Percentiles rank a stretch among this genome's conserved stretches.
Conservation (phyloP, 2,797 vertebrate species). For the Serranus cabrilla region DNA sequence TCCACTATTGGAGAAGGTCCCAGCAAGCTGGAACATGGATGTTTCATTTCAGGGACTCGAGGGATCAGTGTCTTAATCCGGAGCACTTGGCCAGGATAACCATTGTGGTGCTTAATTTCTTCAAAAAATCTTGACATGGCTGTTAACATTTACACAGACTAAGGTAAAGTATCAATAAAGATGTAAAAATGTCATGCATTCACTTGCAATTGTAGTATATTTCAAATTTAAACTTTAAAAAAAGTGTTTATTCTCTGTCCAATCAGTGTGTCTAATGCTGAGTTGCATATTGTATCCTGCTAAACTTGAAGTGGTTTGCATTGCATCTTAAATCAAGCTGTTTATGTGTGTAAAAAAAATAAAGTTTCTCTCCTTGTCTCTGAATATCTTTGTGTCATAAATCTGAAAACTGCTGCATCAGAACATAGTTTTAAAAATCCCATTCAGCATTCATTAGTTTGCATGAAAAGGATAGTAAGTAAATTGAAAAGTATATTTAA, state of each 20-base stretch:
- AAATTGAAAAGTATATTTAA: neutral
- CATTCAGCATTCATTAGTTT: neutral
- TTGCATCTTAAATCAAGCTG: neutral
- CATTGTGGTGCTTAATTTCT: neutral
- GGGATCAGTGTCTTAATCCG: neutral
- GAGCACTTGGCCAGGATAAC: neutral
- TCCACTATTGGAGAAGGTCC: neutral
- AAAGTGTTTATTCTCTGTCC: neutral
- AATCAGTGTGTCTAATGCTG: neutral
- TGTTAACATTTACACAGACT: conserved; percentile 1
- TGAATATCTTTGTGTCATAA: conserved; percentile 3
- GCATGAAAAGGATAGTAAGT: too few species aligned
- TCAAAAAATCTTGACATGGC: neutral
- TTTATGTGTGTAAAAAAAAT: conserved; percentile 30
- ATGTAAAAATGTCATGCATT: neutral
- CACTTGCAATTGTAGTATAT: neutral
- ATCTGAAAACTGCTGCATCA: neutral
- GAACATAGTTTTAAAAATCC: neutral
- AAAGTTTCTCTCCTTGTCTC: conserved; percentile 37
- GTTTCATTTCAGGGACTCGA: neutral
- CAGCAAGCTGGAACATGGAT: neutral
- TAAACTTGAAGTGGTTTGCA: neutral
- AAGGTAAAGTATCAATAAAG: neutral
- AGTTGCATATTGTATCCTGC: neutral
- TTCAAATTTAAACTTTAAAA: too few species aligned